Percentiles rank a stretch among this genome's conserved stretches.
These are phyloP conservation scores for Python bivittatus DNA, from an alignment of 2,113 vertebrate genomes.

Conservation along the genomic window DNA sequence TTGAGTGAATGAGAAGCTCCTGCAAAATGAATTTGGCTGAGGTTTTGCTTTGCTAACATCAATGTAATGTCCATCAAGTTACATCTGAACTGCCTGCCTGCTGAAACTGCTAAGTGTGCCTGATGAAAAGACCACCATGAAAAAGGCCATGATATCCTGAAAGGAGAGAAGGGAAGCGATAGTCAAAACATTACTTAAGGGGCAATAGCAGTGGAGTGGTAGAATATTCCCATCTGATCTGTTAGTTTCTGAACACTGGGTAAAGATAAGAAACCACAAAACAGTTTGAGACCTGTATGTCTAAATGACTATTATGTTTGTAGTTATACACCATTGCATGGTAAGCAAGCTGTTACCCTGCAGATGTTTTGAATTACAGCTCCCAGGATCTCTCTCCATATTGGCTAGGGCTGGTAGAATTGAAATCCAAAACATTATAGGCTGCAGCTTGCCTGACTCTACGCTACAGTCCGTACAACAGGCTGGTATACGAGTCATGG, in stretches of 20 bases:
- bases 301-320: neutral
- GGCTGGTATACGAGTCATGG: neutral
- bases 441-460: neutral
- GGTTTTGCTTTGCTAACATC: neutral
- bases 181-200: neutral
- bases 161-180: neutral
- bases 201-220: neutral
- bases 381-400: neutral
- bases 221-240: neutral
- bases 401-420: neutral
- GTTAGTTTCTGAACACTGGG: neutral
- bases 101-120: neutral
- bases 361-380: neutral
- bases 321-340: neutral
- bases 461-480: neutral
- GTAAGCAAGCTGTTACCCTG: neutral
- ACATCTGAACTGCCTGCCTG: neutral
- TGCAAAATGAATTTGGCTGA: conserved; percentile 33
- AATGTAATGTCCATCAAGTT: neutral
- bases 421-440: neutral
- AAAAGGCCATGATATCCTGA: neutral
- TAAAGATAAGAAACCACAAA: neutral
- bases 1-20: neutral
- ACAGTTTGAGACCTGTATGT: neutral
- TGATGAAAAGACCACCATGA: neutral